A percentile compares a stretch with the other conserved stretches of the same genome.
Evolutionary conservation across 2,888 invertebrate species (phyloP).

Genomic region (Proisotoma minuta): DNA sequence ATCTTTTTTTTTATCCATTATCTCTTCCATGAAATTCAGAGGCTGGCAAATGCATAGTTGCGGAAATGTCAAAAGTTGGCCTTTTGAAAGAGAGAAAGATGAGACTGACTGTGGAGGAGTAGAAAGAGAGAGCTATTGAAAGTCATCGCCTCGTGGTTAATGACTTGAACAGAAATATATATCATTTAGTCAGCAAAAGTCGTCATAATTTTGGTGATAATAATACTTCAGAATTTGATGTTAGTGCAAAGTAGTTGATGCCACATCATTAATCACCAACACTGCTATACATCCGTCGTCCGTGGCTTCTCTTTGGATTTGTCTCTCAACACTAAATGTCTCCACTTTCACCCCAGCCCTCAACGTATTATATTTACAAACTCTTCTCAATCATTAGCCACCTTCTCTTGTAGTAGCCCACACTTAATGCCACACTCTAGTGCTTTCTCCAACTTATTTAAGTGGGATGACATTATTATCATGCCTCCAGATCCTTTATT

Average conservation of each 20-base stretch:
- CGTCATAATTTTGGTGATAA: slow-evolving; percentile 25
- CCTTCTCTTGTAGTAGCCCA: too few relatives aligned
- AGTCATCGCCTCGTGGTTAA: slow-evolving; percentile 11
- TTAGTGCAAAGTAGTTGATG: slow-evolving; percentile 25
- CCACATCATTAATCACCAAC: slow-evolving; percentile 43
- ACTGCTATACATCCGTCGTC: too few relatives aligned
- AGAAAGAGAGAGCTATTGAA: not conserved
- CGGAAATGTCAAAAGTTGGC: slow-evolving; percentile 42
- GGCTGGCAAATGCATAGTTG: slow-evolving; percentile 18
- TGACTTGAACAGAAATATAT: slow-evolving; percentile 12
- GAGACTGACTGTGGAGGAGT: too few relatives aligned
- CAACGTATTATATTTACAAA: not conserved
- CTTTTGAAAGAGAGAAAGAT: slow-evolving; percentile 32
- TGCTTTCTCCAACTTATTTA: too few relatives aligned
- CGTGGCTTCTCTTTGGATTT: not conserved
- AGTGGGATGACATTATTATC: too few relatives aligned
- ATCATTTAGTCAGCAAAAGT: slow-evolving; percentile 16
- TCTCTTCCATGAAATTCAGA: not conserved
- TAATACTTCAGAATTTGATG: slow-evolving; percentile 33
- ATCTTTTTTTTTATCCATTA: not conserved
- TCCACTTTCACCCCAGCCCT: not conserved
- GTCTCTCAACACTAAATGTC: not conserved
- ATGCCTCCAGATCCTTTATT: too few relatives aligned
- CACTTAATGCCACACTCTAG: too few relatives aligned
- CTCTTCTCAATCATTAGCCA: not conserved